Conservation (phyloP, 2,113 vertebrate species). For the Machaerirhynchus nigripectus region DNA sequence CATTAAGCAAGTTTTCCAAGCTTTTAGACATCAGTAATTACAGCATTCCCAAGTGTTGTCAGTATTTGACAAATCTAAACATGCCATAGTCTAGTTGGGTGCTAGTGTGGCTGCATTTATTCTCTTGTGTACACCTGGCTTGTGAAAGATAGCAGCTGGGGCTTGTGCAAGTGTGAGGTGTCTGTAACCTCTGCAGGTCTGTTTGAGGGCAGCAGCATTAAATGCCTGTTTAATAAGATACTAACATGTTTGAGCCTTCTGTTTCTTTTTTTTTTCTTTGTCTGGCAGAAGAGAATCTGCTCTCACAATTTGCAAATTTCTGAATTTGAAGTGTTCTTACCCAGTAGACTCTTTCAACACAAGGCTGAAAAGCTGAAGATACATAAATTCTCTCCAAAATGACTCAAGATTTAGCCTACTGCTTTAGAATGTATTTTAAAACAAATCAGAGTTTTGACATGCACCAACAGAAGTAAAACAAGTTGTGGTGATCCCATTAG, state of each 20-base stretch:
- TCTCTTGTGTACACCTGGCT: not conserved
- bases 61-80: not conserved
- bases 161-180: not conserved
- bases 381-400: not conserved
- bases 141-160: not conserved
- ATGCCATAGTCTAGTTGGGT: not conserved
- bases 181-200: not conserved
- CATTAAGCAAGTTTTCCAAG: not conserved
- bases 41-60: not conserved
- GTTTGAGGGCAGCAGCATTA: not conserved
- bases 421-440: conserved; percentile 52
- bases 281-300: not conserved
- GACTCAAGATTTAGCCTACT: conserved; percentile 1
- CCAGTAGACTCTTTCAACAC: not conserved
- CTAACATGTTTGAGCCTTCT: not conserved
- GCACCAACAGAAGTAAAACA: conserved; percentile 44
- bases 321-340: not conserved
- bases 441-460: conserved; percentile 50
- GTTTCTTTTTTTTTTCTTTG: not conserved
- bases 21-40: not conserved
- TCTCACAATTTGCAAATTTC: not conserved
- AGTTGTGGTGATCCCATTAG: conserved; percentile 57
- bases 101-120: not conserved
- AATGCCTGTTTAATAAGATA: not conserved
- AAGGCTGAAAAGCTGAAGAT: conserved; percentile 5